Base-by-base conservation (phyloP, 2,888 invertebrate species). In the Ochropleura leucogaster region DNA sequence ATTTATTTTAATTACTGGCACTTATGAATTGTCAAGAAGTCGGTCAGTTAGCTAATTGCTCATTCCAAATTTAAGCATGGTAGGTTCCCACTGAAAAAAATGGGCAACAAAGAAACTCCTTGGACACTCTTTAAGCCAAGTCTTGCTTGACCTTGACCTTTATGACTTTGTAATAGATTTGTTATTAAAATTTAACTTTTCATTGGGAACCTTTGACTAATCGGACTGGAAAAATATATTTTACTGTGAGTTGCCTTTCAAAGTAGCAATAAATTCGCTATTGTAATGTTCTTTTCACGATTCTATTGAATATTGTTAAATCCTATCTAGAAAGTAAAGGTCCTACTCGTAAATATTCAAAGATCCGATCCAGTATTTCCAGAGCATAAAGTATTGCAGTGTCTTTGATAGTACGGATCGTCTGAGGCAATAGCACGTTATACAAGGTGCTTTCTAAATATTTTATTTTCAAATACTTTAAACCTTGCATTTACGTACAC, bases 291-390 rank as follows among this genome's bases (percentile, higher is more conserved):
- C 49, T 66, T 66, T 77, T 65, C 44, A 62, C 53, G 40, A 46
- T 60, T 55, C 42, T 16, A 53, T 70, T 65, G 53, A 46, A 69
- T 74, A 62, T 66, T 66, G 40, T 51, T 57, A 30, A 62, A 68
- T 44, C 49, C 16, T 74, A 69, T 69, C 81, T 55, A 20, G 55
- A 69, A n/a, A 69, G 47, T 75, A 69, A 74, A 53, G 47, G 53
- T 51, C 44, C 10, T 40, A 53, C 69, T 82, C 70, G 64, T 82
- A 81, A 75, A 80, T 80, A 82, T 81, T 80, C 59, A 68, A 71
- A 82, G 67, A 77, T 71, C 44, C 18, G 63, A 81, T 81, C 59
- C 82, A 59, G 63, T 18, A 67, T 64, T 70, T 70, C 9, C 67
- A 81, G 63, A 81, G 49, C 53, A 76, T 70, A 64, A 75, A 70